Evolutionary conservation across 2,888 invertebrate genomes (phyloP), one percentile per base, ranked within the genome.

Genomic region (Eupithecia dodoneata): DNA sequence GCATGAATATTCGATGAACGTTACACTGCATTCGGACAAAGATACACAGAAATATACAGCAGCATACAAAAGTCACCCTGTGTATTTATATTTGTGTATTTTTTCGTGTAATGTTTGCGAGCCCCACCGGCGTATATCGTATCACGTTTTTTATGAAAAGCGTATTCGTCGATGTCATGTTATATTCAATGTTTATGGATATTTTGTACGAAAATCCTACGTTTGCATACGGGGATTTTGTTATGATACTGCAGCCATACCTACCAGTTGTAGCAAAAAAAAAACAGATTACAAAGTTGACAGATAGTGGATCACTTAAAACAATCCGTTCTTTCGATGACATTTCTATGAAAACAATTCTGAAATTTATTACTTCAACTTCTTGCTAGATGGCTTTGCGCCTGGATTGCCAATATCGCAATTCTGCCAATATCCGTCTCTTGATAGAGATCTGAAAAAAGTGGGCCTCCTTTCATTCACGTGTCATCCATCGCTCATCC

Each of bases 1-100:
- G 73, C 85, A 89, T 90, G 89, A 89, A 90, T 90, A 89, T 88
- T 87, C 89, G 86, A 87, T 86, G 85, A 85, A 84, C 79, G 83
- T 84, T 83, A 84, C 85, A 82, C 82, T 85, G 83, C 85, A 84
- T 79, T 81, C 76, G 81, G 79, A 86, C 84, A 88, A 84, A 85
- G 84, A 87, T 59, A 9, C 55, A n/a, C 9, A 18, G 30, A 30
- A 30, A 30, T 59, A 59, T 85, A 81, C 73, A 73, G 77, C 80
- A n/a, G 81, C 75, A 79, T 76, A 77, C 78, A 82, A 84, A 45
- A 49, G 2, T 10, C n/a, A 59, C 18, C 9, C 55, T 73, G 18
- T 74, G 59, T 41, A 63, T 30, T 6, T 42, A 45, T 63, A 73
- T 66, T 44, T 63, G 15, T 65, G 76, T 45, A 55, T 66, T 47